phyloP scores from a whole-genome alignment of 2,888 invertebrate genomes.

The Sepiola atlantica region DNA sequence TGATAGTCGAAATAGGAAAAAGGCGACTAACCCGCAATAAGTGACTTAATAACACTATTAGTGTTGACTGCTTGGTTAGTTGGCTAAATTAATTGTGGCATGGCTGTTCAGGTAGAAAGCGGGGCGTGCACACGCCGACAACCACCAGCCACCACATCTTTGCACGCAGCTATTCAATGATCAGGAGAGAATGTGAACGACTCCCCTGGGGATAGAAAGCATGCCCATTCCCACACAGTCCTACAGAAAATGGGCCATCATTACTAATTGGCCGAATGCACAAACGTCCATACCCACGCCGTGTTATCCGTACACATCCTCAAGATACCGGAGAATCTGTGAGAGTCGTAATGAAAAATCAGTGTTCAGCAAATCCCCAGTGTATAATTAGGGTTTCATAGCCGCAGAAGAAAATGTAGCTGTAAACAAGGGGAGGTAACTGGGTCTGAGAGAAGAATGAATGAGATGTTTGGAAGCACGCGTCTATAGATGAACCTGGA shows the following conservation, averaged over 20 bases:
- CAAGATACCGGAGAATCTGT: neutral
- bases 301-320: conserved; percentile 9
- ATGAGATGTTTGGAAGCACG: neutral
- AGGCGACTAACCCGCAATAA: neutral
- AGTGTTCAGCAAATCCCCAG: neutral
- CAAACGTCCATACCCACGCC: neutral
- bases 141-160: neutral
- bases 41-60: conserved; percentile 32
- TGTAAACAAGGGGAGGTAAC: neutral
- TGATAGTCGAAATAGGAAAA: neutral
- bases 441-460: neutral
- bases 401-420: neutral
- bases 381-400: neutral
- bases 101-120: neutral
- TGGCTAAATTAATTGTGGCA: conserved; percentile 4
- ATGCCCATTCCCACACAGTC: neutral
- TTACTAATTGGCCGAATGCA: neutral
- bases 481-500: neutral
- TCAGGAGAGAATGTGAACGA: neutral
- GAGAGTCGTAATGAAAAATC: neutral
- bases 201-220: neutral
- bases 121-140: neutral
- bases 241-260: neutral
- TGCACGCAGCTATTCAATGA: neutral
- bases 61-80: neutral